phyloP scores from a whole-genome alignment of 2,797 vertebrate species.

The Pseudotriccus pelzelni region DNA sequence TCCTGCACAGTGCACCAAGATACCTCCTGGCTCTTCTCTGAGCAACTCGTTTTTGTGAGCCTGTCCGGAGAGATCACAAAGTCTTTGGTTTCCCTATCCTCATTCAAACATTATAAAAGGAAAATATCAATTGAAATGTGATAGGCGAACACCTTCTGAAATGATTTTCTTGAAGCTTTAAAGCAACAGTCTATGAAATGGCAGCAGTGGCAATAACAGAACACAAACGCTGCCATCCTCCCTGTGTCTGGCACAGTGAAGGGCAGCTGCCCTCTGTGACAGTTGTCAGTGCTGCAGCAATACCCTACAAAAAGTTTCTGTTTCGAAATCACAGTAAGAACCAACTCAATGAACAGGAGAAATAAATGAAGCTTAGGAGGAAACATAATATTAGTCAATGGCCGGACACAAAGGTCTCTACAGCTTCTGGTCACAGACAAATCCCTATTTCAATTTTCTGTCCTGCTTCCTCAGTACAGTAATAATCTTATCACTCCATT shows the following conservation, averaged over 20 bases:
- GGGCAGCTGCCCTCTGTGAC: background rate
- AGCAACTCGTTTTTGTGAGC: background rate
- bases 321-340: conserved; percentile 11
- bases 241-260: background rate
- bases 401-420: background rate
- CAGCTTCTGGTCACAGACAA: conserved; percentile 31
- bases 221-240: background rate
- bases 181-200: background rate
- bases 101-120: background rate
- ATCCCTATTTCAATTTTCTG: conserved; percentile 27
- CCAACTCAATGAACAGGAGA: background rate
- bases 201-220: background rate
- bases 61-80: background rate
- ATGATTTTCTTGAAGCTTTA: background rate
- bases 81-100: background rate
- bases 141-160: background rate
- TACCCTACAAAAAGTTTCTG: background rate
- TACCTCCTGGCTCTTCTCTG: background rate
- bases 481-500: conserved; percentile 35
- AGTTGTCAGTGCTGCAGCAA: background rate
- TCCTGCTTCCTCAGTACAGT: conserved; percentile 31
- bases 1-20: background rate
- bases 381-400: conserved; percentile 6
- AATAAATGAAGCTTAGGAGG: conserved; percentile 25
- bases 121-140: background rate